These are phyloP conservation scores for Zophobas morio DNA, from an alignment of 1,140 invertebrate species.

Conservation along the genomic window DNA sequence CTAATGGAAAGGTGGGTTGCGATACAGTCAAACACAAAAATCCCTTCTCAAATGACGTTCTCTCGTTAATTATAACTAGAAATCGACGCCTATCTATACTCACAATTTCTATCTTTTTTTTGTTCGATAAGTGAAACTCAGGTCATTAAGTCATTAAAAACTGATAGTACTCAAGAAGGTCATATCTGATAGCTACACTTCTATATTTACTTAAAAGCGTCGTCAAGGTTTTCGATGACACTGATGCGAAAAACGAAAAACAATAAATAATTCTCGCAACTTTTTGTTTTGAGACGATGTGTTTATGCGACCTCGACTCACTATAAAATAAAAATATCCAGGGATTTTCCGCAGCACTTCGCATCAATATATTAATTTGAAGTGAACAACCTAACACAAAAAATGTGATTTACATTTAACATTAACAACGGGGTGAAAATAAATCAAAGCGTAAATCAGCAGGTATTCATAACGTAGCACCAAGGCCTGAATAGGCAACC, in stretches of 20 bases:
- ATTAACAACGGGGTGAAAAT: neutral
- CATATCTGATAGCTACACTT: neutral
- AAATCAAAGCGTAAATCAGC: too few relatives aligned
- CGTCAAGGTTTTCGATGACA: constrained; percentile 27
- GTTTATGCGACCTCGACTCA: constrained; percentile 12
- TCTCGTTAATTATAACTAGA: constrained; percentile 1
- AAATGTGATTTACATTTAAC: constrained; percentile 1
- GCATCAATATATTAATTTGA: constrained; percentile 3
- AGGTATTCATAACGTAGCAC: neutral
- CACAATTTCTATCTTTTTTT: neutral
- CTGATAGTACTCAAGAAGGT: constrained; percentile 3
- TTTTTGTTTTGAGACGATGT: constrained; percentile 17
- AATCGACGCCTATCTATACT: neutral
- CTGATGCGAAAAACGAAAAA: neutral
- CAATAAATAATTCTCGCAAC: neutral
- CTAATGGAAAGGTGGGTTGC: neutral
- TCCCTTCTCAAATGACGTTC: neutral
- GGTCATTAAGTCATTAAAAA: constrained; percentile 19
- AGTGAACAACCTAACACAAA: constrained; percentile 3
- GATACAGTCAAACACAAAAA: too few relatives aligned
- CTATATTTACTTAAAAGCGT: constrained; percentile 6
- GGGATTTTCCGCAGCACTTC: constrained; percentile 12
- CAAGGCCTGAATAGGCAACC: constrained; percentile 8
- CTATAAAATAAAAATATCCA: constrained; percentile 15
- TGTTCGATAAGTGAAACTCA: neutral